These are phyloP conservation scores for Acronicta aceris DNA, from an alignment of 2,888 invertebrate genomes.

Conservation along the genomic window DNA sequence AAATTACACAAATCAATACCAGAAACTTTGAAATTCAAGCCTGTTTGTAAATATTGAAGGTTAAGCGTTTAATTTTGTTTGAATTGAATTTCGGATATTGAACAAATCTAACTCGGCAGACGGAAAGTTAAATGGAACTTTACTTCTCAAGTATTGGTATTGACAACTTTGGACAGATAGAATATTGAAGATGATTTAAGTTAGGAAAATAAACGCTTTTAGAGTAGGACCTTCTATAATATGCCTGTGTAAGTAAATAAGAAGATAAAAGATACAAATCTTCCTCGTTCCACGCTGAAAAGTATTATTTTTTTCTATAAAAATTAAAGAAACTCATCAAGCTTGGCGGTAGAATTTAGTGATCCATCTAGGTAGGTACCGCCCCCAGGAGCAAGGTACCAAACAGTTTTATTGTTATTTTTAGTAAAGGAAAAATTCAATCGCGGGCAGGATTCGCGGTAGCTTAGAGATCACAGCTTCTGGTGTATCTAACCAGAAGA, in stretches of 20 bases:
- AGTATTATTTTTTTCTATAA: too few relatives aligned
- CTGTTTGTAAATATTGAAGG: constrained; percentile 35
- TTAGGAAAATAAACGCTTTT: constrained; percentile 6
- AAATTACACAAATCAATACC: constrained; percentile 20
- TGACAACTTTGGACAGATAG: constrained; percentile 35
- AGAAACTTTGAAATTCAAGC: constrained; percentile 26
- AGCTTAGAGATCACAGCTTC: too few relatives aligned
- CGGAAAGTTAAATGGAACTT: constrained; percentile 36
- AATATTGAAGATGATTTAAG: constrained; percentile 20
- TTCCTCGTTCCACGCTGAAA: too few relatives aligned
- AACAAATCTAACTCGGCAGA: constrained; percentile 39
- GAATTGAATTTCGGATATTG: constrained; percentile 48
- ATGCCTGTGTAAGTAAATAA: neutral
- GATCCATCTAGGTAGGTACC: too few relatives aligned
- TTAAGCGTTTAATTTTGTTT: constrained; percentile 46
- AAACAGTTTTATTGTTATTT: too few relatives aligned
- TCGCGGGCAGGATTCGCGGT: too few relatives aligned
- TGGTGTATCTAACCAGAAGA: too few relatives aligned
- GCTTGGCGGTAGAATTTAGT: too few relatives aligned
- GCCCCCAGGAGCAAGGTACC: too few relatives aligned
- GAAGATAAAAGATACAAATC: neutral
- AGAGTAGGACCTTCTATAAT: too few relatives aligned
- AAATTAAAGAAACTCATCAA: too few relatives aligned
- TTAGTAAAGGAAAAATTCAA: too few relatives aligned
- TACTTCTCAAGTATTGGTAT: constrained; percentile 15